These are phyloP conservation scores for Formica selysi DNA, from an alignment of 1,140 invertebrate genomes.

Conservation along the genomic window DNA sequence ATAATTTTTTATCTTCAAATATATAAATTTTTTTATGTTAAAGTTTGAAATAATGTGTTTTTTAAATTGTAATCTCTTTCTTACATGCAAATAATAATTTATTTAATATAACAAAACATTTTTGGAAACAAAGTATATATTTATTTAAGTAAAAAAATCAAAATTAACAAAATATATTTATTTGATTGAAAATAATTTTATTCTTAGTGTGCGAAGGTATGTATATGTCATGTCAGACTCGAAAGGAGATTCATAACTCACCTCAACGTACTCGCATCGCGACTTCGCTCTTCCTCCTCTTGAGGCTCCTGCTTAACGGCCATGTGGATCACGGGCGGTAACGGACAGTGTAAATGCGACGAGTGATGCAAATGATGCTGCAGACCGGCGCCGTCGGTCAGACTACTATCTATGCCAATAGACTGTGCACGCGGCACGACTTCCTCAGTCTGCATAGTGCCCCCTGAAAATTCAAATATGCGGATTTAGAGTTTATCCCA, in stretches of 20 bases:
- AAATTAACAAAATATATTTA: too few species aligned
- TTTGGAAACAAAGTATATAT: too few species aligned
- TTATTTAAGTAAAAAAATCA: too few species aligned
- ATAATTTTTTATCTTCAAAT: too few species aligned
- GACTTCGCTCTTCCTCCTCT: slow-evolving; percentile 82
- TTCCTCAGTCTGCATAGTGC: slow-evolving; percentile 87
- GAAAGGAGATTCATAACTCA: slow-evolving; percentile 59
- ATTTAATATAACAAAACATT: too few species aligned
- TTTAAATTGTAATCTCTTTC: too few species aligned
- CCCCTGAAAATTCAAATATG: slow-evolving; percentile 77
- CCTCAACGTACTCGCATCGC: slow-evolving; percentile 75
- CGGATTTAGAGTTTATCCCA: background rate
- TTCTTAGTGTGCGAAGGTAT: too few species aligned
- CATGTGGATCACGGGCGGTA: slow-evolving; percentile 81
- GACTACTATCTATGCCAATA: slow-evolving; percentile 81
- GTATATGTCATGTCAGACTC: background rate
- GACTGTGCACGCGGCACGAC: slow-evolving; percentile 84
- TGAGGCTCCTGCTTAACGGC: slow-evolving; percentile 85
- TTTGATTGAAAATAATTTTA: too few species aligned
- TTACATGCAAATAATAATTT: too few species aligned
- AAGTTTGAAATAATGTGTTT: too few species aligned
- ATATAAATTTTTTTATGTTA: too few species aligned
- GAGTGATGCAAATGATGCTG: slow-evolving; percentile 80
- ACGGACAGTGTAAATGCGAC: slow-evolving; percentile 78
- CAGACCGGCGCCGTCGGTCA: slow-evolving; percentile 77